phyloP scores from a whole-genome alignment of 2,113 vertebrate species.

The Scartelaos histophorus region DNA sequence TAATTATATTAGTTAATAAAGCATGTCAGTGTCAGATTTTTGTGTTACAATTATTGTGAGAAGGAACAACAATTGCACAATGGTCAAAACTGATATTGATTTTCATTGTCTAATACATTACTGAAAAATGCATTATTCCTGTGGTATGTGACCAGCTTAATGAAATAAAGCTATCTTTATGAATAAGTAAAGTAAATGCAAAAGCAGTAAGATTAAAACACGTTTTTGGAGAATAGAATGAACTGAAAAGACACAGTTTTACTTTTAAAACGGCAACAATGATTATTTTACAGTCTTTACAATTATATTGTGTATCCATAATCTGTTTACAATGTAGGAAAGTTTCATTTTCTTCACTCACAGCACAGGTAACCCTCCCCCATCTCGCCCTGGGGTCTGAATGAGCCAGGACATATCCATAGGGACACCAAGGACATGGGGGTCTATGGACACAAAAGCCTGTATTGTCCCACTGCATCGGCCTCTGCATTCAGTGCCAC shows the following conservation, averaged over 20 bases:
- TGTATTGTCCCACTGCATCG: constrained; percentile 71
- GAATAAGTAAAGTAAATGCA: background rate
- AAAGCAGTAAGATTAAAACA: background rate
- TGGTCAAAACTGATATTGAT: background rate
- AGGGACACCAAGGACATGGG: constrained; percentile 58
- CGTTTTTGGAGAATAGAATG: too few relatives aligned
- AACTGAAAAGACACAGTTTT: background rate
- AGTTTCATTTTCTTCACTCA: constrained; percentile 3
- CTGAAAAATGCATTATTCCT: too few relatives aligned
- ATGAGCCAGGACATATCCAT: constrained; percentile 48
- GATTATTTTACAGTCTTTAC: background rate
- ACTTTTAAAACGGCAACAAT: background rate
- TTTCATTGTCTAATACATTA: too few relatives aligned
- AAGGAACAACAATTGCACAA: background rate
- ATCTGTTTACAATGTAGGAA: background rate
- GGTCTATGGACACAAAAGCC: constrained; percentile 67
- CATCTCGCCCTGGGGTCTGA: constrained; percentile 47
- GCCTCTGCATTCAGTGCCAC: constrained; percentile 69
- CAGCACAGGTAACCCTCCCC: constrained; percentile 61
- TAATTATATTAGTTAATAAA: background rate
- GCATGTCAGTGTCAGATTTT: background rate
- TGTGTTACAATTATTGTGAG: background rate
- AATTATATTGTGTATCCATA: background rate
- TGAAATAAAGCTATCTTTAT: too few relatives aligned
- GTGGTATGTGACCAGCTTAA: too few relatives aligned